Base-by-base conservation (phyloP, 2,113 vertebrate genomes). In the Hiodon tergisus region DNA sequence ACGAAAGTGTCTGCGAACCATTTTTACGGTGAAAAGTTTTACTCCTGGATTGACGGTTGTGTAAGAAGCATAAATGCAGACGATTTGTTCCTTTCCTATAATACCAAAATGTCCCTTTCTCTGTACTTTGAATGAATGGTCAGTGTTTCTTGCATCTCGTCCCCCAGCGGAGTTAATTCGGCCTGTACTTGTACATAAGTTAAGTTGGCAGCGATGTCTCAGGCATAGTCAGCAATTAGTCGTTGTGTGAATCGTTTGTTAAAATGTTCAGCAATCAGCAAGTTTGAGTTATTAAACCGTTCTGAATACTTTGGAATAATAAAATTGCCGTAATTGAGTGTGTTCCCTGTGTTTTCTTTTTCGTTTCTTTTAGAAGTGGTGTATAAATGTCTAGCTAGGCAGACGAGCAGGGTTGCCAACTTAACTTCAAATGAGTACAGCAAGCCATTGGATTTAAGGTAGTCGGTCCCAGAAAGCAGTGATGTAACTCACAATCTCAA, bases 131-230 rank as follows among this genome's bases (percentile, higher is more conserved):
- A 75, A 31, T 31, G 31, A 31, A 68, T 68, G 53, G 73, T 75
- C 73, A 75, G 63, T 75, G 73, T 75, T 75, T 75, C 31, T 75
- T 51, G 54, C 65, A 75, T 63, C 52, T 75, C 31, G 73, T 75
- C 73, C 47, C 47, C 59, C 73, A 75, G 31, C 70, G 58, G 63
- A 59, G 73, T 67, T 54, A 75, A 67, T 54, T 54, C 68, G 53
- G 62, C 54, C 65, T 68, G 65, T 75, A 75, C 62, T 66, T 75
- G 73, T 68, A 75, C 54, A 67, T 67, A 75, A 75, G 73, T 67
- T 75, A 75, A 75, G 73, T 75, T 75, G 73, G 73, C 73, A 75
- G 73, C 58, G 73, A 75, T 75, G 73, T 75, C 54, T 73, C 73
- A 75, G 53, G 47, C 53, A 54, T 75, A 54, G 55, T 62, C 52